Evolutionary conservation across 1,140 invertebrate genomes (phyloP), one percentile per base, ranked within the genome.

Genomic region (Leucophenga varia): DNA sequence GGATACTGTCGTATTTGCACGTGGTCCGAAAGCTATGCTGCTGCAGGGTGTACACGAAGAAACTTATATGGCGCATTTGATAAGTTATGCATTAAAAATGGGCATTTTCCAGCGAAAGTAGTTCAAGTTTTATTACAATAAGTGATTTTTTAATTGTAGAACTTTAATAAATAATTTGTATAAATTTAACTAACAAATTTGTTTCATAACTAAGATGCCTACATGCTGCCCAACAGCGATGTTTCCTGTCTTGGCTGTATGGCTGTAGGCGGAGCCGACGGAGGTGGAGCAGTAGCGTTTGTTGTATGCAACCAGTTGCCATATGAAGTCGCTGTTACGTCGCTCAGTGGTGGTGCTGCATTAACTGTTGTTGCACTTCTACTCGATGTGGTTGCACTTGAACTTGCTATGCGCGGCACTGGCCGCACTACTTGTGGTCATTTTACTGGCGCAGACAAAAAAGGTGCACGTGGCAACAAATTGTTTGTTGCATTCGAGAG

Each of bases 401-500:
- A 19, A 9, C 36, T 32, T 3, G 72, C 72, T 43, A 74, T 72
- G 19, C 72, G 54, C 9, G 72, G 64, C 34, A 75, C 69, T 0
- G 72, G 72, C 5, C 72, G 58, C 39, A 74, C 43, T 47, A 74
- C 61, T 46, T 69, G 58, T 57, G 61, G 72, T 75, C 72, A 75
- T 74, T 75, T 75, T 9, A 70, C 72, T 2, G 64, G 43, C 49
- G 67, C 14, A 3, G 41, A 36, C 16, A 43, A 14, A 1, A 39
- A 14, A n/a, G 71, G 69, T 1, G 70, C 18, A 19, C 12, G 14
- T 42, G 21, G 39, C 52, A 63, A 9, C 38, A 72, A 55, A 5
- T 56, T 60, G 25, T 57, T 53, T 9, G 60, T 68, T 41, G 57
- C 61, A 41, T 44, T 57, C 16, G 60, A 68, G 12, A 72, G 31